Evolutionary conservation across 2,888 invertebrate genomes (phyloP), one percentile per base, ranked within the genome.

Genomic region (Incurvaria masculella): DNA sequence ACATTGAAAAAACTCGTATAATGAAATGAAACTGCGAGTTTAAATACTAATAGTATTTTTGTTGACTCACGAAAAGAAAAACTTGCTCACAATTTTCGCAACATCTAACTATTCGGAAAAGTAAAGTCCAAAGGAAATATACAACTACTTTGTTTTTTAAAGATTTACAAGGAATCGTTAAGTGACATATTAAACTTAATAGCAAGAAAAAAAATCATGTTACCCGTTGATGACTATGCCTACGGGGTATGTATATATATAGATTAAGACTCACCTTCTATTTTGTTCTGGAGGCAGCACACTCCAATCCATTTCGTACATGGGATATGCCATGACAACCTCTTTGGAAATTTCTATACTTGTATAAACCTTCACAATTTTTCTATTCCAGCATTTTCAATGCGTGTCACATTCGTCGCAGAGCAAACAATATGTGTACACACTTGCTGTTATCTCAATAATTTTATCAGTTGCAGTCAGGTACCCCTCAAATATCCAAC

Each of bases 271-370:
- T 62, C 81, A 91, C 91, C 91, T 88, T 81, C 91, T 81, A 64
- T 92, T 92, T 57, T 89, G 84, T 71, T 92, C 91, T 50, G 90
- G 88, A 53, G 92, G 92, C 59, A 92, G 76, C 57, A 91, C 86
- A 73, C 91, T 91, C 89, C 89, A 90, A 66, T 92, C 91, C 50
- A 87, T 82, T 69, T 91, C 91, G 65, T 89, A 89, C 78, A 78
- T 78, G 50, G 78, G 78, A 68, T 76, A 78, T 50, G 78, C 78
- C 78, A 78, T 78, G 54, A 14, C 14, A 4, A 14, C 16, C 10
- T 23, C 10, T 23, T 10, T 23, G 23, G 23, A 10, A n/a, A n/a
- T n/a, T n/a, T n/a, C 33, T 52, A 66, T 57, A 53, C 51, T 58
- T 51, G 52, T 58, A 56, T 53, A 61, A 62, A 61, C 58, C 54